These are phyloP conservation scores for Caiman crocodilus DNA, from an alignment of 2,797 vertebrate genomes.

Conservation along the genomic window DNA sequence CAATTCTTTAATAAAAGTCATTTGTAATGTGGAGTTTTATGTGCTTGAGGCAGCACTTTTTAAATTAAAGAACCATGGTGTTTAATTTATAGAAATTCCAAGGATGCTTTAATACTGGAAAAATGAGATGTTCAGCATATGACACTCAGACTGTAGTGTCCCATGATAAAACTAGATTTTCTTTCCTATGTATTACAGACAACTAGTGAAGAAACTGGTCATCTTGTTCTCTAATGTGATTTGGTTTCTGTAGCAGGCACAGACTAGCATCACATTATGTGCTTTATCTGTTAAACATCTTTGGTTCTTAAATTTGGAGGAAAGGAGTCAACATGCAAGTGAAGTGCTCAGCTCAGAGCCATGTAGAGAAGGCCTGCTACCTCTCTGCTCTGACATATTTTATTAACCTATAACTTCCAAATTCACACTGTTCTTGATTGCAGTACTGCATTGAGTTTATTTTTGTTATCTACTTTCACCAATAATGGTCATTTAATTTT, in stretches of 20 bases:
- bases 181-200: no score
- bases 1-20: not conserved
- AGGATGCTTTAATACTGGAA: not conserved
- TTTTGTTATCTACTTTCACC: not conserved
- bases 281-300: not conserved
- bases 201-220: no score
- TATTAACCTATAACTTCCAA: not conserved
- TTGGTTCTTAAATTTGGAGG: not conserved
- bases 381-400: not conserved
- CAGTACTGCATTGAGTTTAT: not conserved
- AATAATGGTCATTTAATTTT: not conserved
- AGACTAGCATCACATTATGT: not conserved
- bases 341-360: not conserved
- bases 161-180: not conserved
- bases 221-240: no score
- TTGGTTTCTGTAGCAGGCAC: no score
- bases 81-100: not conserved
- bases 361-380: not conserved
- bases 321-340: not conserved
- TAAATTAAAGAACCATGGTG: not conserved
- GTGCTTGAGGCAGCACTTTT: not conserved
- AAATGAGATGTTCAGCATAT: not conserved
- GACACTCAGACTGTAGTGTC: not conserved
- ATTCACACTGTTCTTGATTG: not conserved
- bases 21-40: not conserved